A percentile compares a stretch with the other conserved stretches of the same genome.
phyloP scores from a whole-genome alignment of 2,113 vertebrate species.

The Lepisosteus osseus region DNA sequence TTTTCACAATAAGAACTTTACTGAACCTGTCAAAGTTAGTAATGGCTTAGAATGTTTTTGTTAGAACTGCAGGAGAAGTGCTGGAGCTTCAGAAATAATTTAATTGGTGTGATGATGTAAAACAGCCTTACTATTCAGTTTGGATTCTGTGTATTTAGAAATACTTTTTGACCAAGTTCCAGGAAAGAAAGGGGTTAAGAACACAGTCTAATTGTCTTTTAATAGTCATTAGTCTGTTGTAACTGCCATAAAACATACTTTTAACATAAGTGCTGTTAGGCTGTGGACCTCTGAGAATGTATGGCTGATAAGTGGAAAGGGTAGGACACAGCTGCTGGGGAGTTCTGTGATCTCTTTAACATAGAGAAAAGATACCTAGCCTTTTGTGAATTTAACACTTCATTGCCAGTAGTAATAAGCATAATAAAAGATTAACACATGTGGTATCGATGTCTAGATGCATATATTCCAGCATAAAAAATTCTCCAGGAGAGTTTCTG shows the following conservation, averaged over 20 bases:
- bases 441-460: too few species aligned
- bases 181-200: conserved; percentile 56
- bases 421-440: too few species aligned
- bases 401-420: too few species aligned
- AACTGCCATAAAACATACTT: conserved; percentile 48
- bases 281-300: neutral
- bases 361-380: conserved; percentile 16
- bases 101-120: conserved; percentile 43
- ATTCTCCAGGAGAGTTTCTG: too few species aligned
- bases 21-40: too few species aligned
- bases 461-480: too few species aligned
- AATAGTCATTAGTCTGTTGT: conserved; percentile 52
- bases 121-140: conserved; percentile 24
- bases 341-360: conserved; percentile 31
- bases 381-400: too few species aligned
- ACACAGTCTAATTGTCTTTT: conserved; percentile 51
- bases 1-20: too few species aligned
- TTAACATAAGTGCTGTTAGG: conserved; percentile 17
- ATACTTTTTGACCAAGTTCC: conserved; percentile 47
- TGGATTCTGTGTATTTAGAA: too few species aligned
- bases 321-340: neutral
- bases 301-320: neutral
- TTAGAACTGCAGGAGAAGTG: conserved; percentile 25
- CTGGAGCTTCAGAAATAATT: conserved; percentile 31
- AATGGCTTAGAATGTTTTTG: too few species aligned